Evolutionary conservation across 2,797 vertebrate genomes (phyloP), one percentile per base, ranked within the genome.

Genomic region (Rhinella marina): DNA sequence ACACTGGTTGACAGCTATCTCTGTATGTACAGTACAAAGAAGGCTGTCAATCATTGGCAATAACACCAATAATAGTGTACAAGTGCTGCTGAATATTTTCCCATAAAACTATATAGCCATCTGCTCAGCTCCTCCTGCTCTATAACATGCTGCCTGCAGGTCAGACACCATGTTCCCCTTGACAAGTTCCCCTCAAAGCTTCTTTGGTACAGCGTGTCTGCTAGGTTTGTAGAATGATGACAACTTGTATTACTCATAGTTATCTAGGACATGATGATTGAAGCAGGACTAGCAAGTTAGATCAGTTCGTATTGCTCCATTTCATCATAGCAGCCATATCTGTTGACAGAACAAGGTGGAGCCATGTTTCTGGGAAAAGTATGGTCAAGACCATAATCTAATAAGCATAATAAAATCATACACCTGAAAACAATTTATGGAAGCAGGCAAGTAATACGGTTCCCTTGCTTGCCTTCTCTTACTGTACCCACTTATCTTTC

Each of bases 331-430:
- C 16, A 4, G 57, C 17, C 17, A 59, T 64, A 7, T 17, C 81
- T 25, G 13, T 25, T 86, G 66, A 78, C 52, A 81, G 48, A 80
- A 10, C 50, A 14, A 81, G 85, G 85, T 72, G 77, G 54, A 21
- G 57, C 29, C 17, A 10, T 29, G 48, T 59, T 61, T 17, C 77
- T 81, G 54, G 29, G 48, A 86, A 25, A 52, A 61, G 61, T 61
- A 66, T 27, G 4, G 62, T 17, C 48, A 11, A 4, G 64, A 27
- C 48, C 3, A 72, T 23, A 54, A 54, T 57, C 29, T 57, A 56
- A 48, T 50, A 27, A 66, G 23, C 41, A 41, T 25, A 3, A 68
- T 19, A 56, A 68, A 21, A 70, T 29, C 3, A 17, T 3, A 32
- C 66, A 13, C 2, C 13, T 72, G 17, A 54, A 32, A 73, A 68